Evolutionary conservation across 1,140 invertebrate genomes (phyloP).

Genomic region (Lysiphlebus fabarum): DNA sequence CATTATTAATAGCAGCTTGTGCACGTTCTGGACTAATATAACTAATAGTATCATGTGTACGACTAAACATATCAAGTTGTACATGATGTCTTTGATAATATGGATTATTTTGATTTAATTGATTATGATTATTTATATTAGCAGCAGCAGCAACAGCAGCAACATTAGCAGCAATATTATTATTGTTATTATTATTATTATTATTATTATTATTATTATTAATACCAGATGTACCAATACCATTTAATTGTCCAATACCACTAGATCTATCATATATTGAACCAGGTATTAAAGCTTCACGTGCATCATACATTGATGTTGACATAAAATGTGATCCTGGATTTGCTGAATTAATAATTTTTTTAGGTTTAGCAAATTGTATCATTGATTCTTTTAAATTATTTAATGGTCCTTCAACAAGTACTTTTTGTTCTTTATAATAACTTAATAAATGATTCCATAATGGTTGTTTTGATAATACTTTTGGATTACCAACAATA

Average conservation of each 20-base stretch:
- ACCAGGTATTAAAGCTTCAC: constrained; percentile 85
- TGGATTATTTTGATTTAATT: constrained; percentile 43
- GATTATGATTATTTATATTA: too few species aligned
- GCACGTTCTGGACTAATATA: constrained; percentile 87
- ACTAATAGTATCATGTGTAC: constrained; percentile 85
- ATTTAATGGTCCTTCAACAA: constrained; percentile 96
- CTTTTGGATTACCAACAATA: constrained; percentile 98
- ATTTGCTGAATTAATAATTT: constrained; percentile 88
- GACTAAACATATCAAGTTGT: constrained; percentile 60
- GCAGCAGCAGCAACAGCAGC: too few species aligned
- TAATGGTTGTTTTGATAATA: constrained; percentile 94
- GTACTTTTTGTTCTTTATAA: constrained; percentile 96
- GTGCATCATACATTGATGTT: constrained; percentile 88
- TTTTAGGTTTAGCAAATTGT: constrained; percentile 96
- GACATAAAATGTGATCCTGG: constrained; percentile 97
- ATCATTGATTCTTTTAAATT: constrained; percentile 96
- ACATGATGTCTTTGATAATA: constrained; percentile 54
- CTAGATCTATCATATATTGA: constrained; percentile 74
- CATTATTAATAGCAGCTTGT: constrained; percentile 71
- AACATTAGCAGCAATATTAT: too few species aligned
- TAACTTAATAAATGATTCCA: constrained; percentile 98
- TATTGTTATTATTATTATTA: too few species aligned
- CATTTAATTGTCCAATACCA: constrained; percentile 38
- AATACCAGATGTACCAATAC: too few species aligned
- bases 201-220: too few species aligned